Evolutionary conservation across 2,113 vertebrate genomes (phyloP).

Genomic region (Amphilophus citrinellus): DNA sequence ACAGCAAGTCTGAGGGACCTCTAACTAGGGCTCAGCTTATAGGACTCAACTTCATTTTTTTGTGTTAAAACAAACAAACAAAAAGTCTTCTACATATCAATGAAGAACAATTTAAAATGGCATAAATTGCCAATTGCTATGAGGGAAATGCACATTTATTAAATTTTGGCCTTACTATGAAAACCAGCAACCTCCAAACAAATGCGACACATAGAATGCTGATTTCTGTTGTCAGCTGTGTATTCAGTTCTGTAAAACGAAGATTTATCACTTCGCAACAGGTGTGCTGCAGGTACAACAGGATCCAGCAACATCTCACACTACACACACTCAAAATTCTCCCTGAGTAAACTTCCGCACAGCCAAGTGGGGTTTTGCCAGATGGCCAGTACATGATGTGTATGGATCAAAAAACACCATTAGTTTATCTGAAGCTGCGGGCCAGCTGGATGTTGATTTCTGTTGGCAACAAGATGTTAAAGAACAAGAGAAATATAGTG

Average conservation of each 20-base stretch:
- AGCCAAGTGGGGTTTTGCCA: slow-evolving; percentile 54
- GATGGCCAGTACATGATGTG: slow-evolving; percentile 54
- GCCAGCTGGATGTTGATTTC: slow-evolving; percentile 54
- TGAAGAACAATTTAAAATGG: neutral
- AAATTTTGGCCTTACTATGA: no score
- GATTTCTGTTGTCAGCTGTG: neutral
- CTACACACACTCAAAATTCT: slow-evolving; percentile 24
- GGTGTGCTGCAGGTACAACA: neutral
- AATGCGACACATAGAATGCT: neutral
- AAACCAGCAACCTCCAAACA: no score
- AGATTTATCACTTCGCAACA: neutral
- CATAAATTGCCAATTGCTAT: neutral
- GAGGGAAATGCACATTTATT: neutral
- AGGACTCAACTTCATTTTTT: neutral
- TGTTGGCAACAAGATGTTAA: slow-evolving; percentile 56
- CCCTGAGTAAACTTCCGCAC: slow-evolving; percentile 36
- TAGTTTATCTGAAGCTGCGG: slow-evolving; percentile 52
- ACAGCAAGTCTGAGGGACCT: slow-evolving; percentile 11
- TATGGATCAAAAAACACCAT: slow-evolving; percentile 61
- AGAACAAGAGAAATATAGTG: slow-evolving; percentile 35
- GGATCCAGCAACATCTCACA: neutral
- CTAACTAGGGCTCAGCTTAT: neutral
- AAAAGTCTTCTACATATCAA: neutral
- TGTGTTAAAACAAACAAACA: no score
- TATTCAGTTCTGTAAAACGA: neutral